Conservation (phyloP, 2,888 invertebrate species). For the Habrosyne pyritoides region DNA sequence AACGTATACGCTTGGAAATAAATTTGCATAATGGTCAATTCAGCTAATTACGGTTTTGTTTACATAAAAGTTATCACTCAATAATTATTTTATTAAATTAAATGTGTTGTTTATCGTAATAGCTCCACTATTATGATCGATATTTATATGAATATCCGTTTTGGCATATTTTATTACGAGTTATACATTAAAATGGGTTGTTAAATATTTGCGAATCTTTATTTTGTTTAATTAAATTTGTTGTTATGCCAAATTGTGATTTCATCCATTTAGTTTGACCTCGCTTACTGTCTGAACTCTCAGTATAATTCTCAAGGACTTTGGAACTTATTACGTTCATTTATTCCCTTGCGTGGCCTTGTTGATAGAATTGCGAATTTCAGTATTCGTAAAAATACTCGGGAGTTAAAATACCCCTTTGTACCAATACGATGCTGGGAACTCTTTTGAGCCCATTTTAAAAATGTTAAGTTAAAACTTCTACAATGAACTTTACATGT, state of each 20-base stretch:
- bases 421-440: neutral
- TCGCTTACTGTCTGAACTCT: neutral
- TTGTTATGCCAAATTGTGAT: neutral
- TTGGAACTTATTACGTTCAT: neutral
- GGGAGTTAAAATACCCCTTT: neutral
- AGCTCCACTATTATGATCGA: neutral
- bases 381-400: neutral
- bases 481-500: too few relatives aligned
- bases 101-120: neutral
- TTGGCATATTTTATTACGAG: neutral
- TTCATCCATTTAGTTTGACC: neutral
- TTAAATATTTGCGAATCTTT: neutral
- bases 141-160: neutral
- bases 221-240: neutral
- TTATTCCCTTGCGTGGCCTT: neutral
- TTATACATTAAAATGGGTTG: neutral
- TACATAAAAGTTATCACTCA: neutral
- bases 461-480: too few relatives aligned
- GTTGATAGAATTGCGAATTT: neutral
- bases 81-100: slow-evolving; percentile 4
- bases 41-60: slow-evolving; percentile 1
- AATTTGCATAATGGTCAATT: slow-evolving; percentile 6
- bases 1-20: neutral
- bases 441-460: too few relatives aligned
- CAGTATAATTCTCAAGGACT: slow-evolving; percentile 6